Evolutionary conservation across 2,113 vertebrate genomes (phyloP).

Genomic region (Phaethornis superciliosus): DNA sequence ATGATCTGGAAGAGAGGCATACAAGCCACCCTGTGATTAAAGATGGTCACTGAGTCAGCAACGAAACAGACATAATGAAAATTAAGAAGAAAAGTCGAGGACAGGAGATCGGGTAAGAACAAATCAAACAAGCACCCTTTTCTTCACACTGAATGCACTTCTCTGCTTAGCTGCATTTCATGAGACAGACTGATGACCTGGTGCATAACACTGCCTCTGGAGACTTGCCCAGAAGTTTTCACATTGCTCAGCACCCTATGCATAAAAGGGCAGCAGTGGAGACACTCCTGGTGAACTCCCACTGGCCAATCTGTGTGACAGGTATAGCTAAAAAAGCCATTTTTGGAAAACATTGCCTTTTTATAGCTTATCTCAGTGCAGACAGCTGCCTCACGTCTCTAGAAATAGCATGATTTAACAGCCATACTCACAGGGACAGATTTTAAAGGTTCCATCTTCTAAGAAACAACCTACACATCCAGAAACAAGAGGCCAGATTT

Average conservation of each 20-base stretch:
- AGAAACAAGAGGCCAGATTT: slow-evolving; percentile 68
- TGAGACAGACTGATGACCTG: background rate
- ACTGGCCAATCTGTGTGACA: slow-evolving; percentile 11
- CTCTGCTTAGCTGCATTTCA: background rate
- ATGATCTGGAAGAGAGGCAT: background rate
- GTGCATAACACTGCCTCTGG: background rate
- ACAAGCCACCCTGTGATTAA: background rate
- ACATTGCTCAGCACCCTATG: background rate
- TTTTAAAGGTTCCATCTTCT: slow-evolving; percentile 66
- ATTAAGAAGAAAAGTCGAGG: background rate
- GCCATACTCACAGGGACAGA: slow-evolving; percentile 58
- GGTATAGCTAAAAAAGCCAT: slow-evolving; percentile 11
- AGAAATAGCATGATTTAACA: slow-evolving; percentile 59
- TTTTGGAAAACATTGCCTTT: slow-evolving; percentile 45
- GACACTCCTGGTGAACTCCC: background rate
- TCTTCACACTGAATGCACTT: background rate
- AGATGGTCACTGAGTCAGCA: background rate
- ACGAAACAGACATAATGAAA: background rate
- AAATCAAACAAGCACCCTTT: background rate
- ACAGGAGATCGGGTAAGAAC: background rate
- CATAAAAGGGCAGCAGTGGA: background rate
- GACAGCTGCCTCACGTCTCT: slow-evolving; percentile 30
- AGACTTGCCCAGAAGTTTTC: slow-evolving; percentile 20
- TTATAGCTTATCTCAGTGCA: slow-evolving; percentile 45
- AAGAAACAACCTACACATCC: slow-evolving; percentile 69